Evolutionary conservation across 92 coral and sea anemone genomes (phyloP).

Genomic region (Epizoanthus fatuus): DNA sequence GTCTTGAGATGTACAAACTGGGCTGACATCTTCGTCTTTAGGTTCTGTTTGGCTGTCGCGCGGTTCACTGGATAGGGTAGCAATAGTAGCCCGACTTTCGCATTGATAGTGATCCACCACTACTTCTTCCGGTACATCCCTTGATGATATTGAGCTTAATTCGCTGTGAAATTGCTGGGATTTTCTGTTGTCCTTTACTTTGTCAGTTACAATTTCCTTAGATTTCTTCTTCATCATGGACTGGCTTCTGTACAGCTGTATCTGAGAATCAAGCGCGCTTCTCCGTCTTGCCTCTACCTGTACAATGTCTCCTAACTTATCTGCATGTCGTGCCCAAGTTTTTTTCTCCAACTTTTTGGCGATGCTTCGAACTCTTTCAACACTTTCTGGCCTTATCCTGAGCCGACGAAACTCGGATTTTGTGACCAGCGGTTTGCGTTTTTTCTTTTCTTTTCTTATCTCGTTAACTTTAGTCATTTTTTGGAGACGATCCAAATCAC

Average conservation of each 20-base stretch:
- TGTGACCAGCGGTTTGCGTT: constrained; percentile 13
- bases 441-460: constrained; percentile 12
- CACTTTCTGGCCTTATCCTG: constrained; percentile 36
- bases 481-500: constrained; percentile 72
- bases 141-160: no score
- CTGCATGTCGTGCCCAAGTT: constrained; percentile 70
- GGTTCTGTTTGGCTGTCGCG: background rate
- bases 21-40: background rate
- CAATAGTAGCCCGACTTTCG: no score
- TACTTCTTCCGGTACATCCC: no score
- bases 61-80: background rate
- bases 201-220: background rate
- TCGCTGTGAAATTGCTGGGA: background rate
- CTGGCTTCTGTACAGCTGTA: constrained; percentile 11
- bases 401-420: constrained; percentile 30
- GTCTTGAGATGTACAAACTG: background rate
- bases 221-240: background rate
- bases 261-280: background rate
- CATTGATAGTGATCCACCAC: no score
- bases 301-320: background rate
- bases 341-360: constrained; percentile 64
- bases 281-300: constrained; percentile 22
- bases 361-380: constrained; percentile 51
- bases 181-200: background rate
- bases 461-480: background rate